Percentiles rank a stretch among this genome's conserved stretches.
phyloP scores from a whole-genome alignment of 2,113 vertebrate species.

The Heterotis niloticus region DNA sequence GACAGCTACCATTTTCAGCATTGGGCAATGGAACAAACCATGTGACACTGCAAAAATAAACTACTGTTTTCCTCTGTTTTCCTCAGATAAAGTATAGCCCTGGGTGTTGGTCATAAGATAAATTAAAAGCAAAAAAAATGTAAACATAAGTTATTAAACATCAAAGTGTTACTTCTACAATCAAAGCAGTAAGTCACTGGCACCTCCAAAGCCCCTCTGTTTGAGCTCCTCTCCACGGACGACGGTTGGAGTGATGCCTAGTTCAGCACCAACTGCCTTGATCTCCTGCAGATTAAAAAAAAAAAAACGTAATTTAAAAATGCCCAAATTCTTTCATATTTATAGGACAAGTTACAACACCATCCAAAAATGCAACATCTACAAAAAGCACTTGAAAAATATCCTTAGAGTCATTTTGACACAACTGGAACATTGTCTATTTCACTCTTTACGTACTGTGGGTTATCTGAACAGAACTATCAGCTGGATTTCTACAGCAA shows the following conservation, averaged over 20 bases:
- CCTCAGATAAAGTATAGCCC: too few relatives aligned
- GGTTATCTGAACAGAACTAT: not conserved
- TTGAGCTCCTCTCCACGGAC: constrained; percentile 88
- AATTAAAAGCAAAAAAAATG: too few relatives aligned
- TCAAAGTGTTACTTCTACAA: not conserved
- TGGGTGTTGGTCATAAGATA: too few relatives aligned
- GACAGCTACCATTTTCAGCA: not conserved
- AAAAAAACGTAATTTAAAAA: not conserved
- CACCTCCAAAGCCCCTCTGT: constrained; percentile 91
- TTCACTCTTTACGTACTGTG: too few relatives aligned
- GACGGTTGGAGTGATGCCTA: constrained; percentile 81
- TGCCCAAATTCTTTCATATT: not conserved
- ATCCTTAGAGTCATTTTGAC: not conserved
- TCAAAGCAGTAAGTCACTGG: constrained; percentile 6
- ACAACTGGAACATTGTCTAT: not conserved
- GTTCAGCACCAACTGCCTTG: constrained; percentile 77
- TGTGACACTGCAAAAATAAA: too few relatives aligned
- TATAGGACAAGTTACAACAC: too few relatives aligned
- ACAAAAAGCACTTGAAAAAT: not conserved
- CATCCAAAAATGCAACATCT: not conserved
- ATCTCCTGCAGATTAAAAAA: constrained; percentile 78
- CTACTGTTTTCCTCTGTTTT: too few relatives aligned
- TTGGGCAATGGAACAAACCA: too few relatives aligned
- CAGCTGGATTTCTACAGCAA: not conserved
- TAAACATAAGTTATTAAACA: not conserved